These are phyloP conservation scores for Calliphora vicina DNA, from an alignment of 1,140 invertebrate genomes.

Conservation along the genomic window DNA sequence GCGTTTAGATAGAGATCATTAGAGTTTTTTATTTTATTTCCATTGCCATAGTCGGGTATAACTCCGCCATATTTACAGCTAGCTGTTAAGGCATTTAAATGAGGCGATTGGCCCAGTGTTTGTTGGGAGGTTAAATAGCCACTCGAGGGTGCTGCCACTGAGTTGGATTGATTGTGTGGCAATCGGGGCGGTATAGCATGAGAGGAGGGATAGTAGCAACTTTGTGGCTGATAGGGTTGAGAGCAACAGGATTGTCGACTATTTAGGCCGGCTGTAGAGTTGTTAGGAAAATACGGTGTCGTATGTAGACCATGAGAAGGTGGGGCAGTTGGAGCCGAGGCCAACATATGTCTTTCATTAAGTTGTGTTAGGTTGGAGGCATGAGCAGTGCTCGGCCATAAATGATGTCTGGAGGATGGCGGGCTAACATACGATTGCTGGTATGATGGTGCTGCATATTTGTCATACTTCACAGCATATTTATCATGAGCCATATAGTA, in stretches of 20 bases:
- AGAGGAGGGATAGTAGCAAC: slow-evolving; percentile 49
- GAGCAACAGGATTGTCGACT: slow-evolving; percentile 54
- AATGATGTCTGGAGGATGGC: slow-evolving; percentile 35
- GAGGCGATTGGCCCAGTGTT: not conserved
- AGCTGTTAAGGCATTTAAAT: not conserved
- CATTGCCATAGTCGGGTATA: not conserved
- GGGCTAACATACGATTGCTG: slow-evolving; percentile 37
- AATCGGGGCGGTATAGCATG: not conserved
- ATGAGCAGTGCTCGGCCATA: slow-evolving; percentile 44
- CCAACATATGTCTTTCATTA: not conserved
- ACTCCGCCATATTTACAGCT: not conserved
- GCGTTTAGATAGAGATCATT: slow-evolving; percentile 49
- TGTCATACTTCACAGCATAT: slow-evolving; percentile 51
- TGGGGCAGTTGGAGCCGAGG: not conserved
- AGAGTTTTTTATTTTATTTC: slow-evolving; percentile 49
- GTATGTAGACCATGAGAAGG: slow-evolving; percentile 1
- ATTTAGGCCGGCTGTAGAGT: not conserved
- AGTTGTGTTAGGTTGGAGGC: not conserved
- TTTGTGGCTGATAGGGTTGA: slow-evolving; percentile 52
- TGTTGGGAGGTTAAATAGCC: not conserved
- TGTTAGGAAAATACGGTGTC: not conserved
- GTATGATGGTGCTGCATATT: slow-evolving; percentile 42
- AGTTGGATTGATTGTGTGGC: not conserved
- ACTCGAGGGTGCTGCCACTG: not conserved
- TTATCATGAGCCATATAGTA: slow-evolving; percentile 41